Evolutionary conservation across 2,113 vertebrate species (phyloP).

Genomic region (Hyla sarda): DNA sequence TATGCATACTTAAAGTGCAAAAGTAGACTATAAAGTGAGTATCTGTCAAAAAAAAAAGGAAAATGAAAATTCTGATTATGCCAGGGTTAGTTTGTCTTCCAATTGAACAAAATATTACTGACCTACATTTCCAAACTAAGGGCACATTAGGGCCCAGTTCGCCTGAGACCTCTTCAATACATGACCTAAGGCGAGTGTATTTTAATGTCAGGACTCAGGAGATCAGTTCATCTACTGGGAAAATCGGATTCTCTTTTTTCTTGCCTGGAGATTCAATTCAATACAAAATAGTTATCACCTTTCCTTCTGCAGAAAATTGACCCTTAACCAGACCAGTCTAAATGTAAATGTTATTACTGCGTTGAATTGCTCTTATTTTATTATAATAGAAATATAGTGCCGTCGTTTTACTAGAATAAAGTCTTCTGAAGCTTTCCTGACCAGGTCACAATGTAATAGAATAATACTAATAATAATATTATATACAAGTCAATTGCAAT

Average conservation of each 20-base stretch:
- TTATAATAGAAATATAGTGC: neutral
- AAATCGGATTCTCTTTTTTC: neutral
- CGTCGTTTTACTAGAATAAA: neutral
- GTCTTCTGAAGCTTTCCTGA: neutral
- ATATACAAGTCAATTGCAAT: neutral
- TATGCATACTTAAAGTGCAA: neutral
- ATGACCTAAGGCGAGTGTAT: neutral
- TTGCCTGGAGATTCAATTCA: slow-evolving; percentile 1
- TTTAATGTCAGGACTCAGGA: neutral
- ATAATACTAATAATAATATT: neutral
- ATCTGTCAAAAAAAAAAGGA: neutral
- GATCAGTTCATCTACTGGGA: neutral
- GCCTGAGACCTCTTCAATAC: neutral
- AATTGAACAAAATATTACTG: neutral
- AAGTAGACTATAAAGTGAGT: neutral
- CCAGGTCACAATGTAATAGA: neutral
- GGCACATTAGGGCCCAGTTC: neutral
- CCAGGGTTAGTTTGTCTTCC: neutral
- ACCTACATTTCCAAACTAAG: neutral
- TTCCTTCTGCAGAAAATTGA: slow-evolving; percentile 7
- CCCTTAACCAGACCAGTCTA: slow-evolving; percentile 15
- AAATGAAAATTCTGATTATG: neutral
- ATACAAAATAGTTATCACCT: slow-evolving; percentile 21
- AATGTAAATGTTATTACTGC: slow-evolving; percentile 7
- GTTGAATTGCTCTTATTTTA: neutral